Evolutionary conservation across 2,888 invertebrate genomes (phyloP).

Genomic region (Incurvaria masculella): DNA sequence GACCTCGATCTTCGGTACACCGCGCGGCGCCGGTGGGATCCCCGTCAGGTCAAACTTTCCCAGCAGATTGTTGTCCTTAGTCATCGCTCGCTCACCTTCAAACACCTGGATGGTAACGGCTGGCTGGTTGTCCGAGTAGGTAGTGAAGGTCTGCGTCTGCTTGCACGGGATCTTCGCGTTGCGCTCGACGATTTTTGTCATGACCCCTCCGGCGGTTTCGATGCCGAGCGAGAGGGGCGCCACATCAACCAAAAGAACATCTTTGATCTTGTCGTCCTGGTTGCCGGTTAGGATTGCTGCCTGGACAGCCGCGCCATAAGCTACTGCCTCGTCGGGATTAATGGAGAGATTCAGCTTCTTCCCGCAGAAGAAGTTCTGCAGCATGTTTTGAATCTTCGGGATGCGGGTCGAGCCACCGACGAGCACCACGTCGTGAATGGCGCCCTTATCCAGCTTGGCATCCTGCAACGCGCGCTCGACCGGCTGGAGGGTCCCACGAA

Average conservation of each 20-base stretch:
- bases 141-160: slow-evolving; percentile 64
- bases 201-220: too few species aligned
- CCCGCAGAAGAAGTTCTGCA: slow-evolving; percentile 66
- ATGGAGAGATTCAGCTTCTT: slow-evolving; percentile 63
- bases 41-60: too few species aligned
- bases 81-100: slow-evolving; percentile 70
- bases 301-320: too few species aligned
- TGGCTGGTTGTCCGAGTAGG: slow-evolving; percentile 71
- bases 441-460: too few species aligned
- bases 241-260: slow-evolving; percentile 51
- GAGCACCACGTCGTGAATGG: slow-evolving; percentile 69
- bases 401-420: slow-evolving; percentile 80
- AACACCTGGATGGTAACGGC: slow-evolving; percentile 65
- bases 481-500: slow-evolving; percentile 64
- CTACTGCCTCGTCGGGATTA: slow-evolving; percentile 75
- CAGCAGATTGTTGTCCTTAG: too few species aligned
- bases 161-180: slow-evolving; percentile 63
- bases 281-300: too few species aligned
- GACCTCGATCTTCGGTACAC: slow-evolving; percentile 56
- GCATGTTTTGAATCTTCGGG: too few species aligned
- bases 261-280: slow-evolving; percentile 66
- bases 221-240: slow-evolving; percentile 61
- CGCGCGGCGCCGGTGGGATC: too few species aligned
- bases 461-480: slow-evolving; percentile 70
- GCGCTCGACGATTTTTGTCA: slow-evolving; percentile 66